Evolutionary conservation across 2,888 invertebrate species (phyloP).

Genomic region (Ennomos erosarius): DNA sequence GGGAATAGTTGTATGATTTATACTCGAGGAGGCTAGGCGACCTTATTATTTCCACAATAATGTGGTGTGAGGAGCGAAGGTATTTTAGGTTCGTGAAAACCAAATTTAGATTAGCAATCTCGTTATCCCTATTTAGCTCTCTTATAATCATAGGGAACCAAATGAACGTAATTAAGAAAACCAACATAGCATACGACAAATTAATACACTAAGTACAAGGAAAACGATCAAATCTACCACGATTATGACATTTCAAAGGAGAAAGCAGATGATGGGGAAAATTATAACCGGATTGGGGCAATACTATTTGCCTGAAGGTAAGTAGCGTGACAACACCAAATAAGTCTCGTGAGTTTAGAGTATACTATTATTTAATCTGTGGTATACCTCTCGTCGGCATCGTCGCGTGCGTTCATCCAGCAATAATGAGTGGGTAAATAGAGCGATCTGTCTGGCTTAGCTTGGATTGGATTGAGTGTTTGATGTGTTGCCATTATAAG

Average conservation of each 20-base stretch:
- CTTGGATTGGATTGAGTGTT: constrained; percentile 3
- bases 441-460: constrained; percentile 29
- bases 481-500: too few relatives aligned
- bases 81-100: too few relatives aligned
- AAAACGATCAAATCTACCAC: constrained; percentile 30
- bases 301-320: constrained; percentile 47
- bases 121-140: too few relatives aligned
- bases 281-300: constrained; percentile 55
- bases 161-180: too few relatives aligned
- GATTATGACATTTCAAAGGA: constrained; percentile 48
- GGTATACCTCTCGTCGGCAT: constrained; percentile 17
- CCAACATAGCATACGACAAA: too few relatives aligned
- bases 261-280: constrained; percentile 52
- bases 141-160: too few relatives aligned
- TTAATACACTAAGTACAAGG: constrained; percentile 8
- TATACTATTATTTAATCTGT: too few relatives aligned
- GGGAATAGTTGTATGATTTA: too few relatives aligned
- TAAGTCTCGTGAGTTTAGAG: constrained; percentile 15
- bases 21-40: too few relatives aligned
- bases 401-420: constrained; percentile 51
- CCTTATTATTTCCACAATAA: too few relatives aligned
- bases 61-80: too few relatives aligned
- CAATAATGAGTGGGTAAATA: constrained; percentile 41
- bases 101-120: too few relatives aligned
- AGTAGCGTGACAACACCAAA: constrained; percentile 63